A percentile compares a stretch with the other conserved stretches of the same genome.
These are phyloP conservation scores for Thripadectes ignobilis DNA, from an alignment of 2,797 vertebrate genomes.

Conservation along the genomic window DNA sequence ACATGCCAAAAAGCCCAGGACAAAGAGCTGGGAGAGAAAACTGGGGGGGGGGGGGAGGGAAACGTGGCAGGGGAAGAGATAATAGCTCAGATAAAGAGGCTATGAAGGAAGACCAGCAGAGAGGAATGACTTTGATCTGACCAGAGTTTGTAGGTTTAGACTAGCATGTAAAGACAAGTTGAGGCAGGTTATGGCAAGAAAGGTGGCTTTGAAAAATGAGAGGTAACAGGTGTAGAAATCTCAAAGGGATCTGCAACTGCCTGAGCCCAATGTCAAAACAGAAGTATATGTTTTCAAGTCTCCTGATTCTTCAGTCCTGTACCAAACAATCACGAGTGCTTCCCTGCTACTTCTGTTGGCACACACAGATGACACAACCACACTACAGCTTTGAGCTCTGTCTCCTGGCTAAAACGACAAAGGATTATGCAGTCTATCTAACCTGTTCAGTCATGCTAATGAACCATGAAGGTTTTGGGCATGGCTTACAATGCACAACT, in stretches of 20 bases:
- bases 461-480: neutral
- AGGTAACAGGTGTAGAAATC: neutral
- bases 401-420: neutral
- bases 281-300: neutral
- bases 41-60: too few species aligned
- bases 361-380: neutral
- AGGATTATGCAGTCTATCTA: neutral
- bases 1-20: neutral
- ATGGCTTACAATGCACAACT: neutral
- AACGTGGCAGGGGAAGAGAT: neutral
- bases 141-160: neutral
- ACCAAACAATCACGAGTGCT: neutral
- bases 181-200: neutral
- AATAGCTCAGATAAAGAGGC: neutral
- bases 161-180: neutral
- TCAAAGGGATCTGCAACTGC: neutral
- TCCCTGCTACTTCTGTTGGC: neutral
- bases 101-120: neutral
- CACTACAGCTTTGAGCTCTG: neutral
- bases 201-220: neutral
- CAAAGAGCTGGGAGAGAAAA: neutral
- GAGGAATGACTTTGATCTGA: neutral
- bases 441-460: neutral
- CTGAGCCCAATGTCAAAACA: accelerated
- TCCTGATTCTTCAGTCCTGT: neutral